Conservation (phyloP, 2,113 vertebrate species). For the Azemiops feae region DNA sequence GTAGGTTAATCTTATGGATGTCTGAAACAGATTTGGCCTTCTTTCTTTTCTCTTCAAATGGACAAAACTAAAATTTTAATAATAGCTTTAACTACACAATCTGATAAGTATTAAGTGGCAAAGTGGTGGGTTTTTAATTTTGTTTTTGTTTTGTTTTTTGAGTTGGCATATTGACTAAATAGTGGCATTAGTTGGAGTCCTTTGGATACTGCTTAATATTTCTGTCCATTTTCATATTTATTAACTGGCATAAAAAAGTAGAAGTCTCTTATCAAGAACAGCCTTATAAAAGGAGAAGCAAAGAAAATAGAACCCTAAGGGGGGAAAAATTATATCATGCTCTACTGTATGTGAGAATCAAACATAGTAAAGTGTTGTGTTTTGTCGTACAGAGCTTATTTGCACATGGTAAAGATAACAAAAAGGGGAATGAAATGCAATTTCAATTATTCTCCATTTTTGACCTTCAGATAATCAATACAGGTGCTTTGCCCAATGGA, state of each 20-base stretch:
- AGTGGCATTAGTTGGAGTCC: conserved; percentile 19
- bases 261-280: conserved; percentile 29
- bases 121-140: too few relatives aligned
- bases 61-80: conserved; percentile 36
- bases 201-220: conserved; percentile 45
- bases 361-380: neutral
- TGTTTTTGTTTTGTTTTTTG: too few relatives aligned
- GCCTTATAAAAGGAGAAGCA: neutral
- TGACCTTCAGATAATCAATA: conserved; percentile 22
- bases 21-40: too few relatives aligned
- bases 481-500: conserved; percentile 30
- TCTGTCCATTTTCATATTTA: conserved; percentile 38
- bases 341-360: conserved; percentile 3
- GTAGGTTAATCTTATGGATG: too few relatives aligned
- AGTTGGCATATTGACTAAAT: too few relatives aligned
- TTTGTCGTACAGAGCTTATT: conserved; percentile 34
- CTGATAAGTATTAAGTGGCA: conserved; percentile 27
- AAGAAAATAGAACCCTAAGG: neutral
- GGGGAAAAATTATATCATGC: neutral
- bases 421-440: conserved; percentile 51
- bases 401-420: conserved; percentile 35
- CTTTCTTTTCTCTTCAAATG: neutral
- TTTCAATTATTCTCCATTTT: conserved; percentile 33
- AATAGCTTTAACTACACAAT: conserved; percentile 8
- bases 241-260: conserved; percentile 50